Base-by-base conservation (phyloP, 1,140 invertebrate genomes). In the Telenomus remus region DNA sequence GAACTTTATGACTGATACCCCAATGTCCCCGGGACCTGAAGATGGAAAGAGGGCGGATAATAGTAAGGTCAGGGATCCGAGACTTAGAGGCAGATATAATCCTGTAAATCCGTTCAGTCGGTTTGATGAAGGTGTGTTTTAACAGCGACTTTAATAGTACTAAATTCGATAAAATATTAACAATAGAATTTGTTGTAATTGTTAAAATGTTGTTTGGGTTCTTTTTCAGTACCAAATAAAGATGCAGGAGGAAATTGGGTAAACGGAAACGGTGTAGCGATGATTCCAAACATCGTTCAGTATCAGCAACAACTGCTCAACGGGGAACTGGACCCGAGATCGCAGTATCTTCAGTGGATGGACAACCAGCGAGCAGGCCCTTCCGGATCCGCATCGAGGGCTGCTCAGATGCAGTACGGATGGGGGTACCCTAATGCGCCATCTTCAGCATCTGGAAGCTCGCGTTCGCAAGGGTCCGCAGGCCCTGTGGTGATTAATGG, bases 211-310 rank as follows among this genome's bases (percentile, higher is more conserved):
- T 44, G 13, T 13, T 27, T 27, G 19, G 1, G 6, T 27, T 27
- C 19, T 44, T 44, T 7, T n/a, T 1, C 13, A 44, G 9, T 54
- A 19, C 13, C 9, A 60, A 35, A 3, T 60, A 1, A 16, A 61
- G 48, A 51, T 61, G 27, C 27, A 19, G 33, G 9, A 39, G 35
- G 35, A 37, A 16, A 35, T 43, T 65, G 65, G 65, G 56, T 69
- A 2, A 60, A 69, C 19, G 65, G 65, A 34, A 69, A 69, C 13
- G 65, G 65, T 13, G 37, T 69, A 12, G 34, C 56, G 11, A 9
- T 69, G 16, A 54, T 39, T 14, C 47, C 64, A 10, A 49, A 69
- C 0, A 61, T 60, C 16, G 42, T 47, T 2, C 49, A 54, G 12
- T 49, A 53, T 0, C 65, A 69, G 7, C 65, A 50, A 44, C 49